Evolutionary conservation across 2,888 invertebrate genomes (phyloP).

Genomic region (Tenthredo livida): DNA sequence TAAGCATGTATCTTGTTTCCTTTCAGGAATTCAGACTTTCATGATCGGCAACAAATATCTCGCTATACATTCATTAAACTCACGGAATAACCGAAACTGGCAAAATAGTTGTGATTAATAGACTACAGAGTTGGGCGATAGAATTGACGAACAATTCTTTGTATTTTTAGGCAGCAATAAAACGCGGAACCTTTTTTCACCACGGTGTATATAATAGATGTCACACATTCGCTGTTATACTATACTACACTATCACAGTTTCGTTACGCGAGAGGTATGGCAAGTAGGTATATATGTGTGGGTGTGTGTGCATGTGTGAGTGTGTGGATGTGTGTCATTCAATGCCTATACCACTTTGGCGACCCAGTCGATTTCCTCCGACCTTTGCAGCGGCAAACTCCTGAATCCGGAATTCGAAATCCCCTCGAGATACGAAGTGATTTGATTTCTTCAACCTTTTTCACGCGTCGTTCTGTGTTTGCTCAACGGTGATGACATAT

Average conservation of each 20-base stretch:
- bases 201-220: neutral
- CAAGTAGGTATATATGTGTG: neutral
- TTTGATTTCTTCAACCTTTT: constrained; percentile 47
- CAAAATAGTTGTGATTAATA: neutral
- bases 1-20: neutral
- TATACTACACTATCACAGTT: neutral
- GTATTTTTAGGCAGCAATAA: constrained; percentile 35
- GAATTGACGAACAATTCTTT: constrained; percentile 33
- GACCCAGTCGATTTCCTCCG: constrained; percentile 40
- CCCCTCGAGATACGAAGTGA: constrained; percentile 36
- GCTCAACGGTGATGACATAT: constrained; percentile 31
- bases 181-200: neutral
- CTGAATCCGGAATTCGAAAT: constrained; percentile 39
- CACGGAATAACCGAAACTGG: neutral
- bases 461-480: constrained; percentile 40
- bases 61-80: neutral
- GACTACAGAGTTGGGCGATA: neutral
- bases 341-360: neutral
- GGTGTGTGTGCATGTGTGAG: neutral
- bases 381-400: constrained; percentile 5
- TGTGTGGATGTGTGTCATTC: constrained; percentile 8
- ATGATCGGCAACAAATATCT: neutral
- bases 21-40: neutral
- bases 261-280: neutral
- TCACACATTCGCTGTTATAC: neutral